Conservation (phyloP, 2,888 invertebrate species). For the Cephus runcator region DNA sequence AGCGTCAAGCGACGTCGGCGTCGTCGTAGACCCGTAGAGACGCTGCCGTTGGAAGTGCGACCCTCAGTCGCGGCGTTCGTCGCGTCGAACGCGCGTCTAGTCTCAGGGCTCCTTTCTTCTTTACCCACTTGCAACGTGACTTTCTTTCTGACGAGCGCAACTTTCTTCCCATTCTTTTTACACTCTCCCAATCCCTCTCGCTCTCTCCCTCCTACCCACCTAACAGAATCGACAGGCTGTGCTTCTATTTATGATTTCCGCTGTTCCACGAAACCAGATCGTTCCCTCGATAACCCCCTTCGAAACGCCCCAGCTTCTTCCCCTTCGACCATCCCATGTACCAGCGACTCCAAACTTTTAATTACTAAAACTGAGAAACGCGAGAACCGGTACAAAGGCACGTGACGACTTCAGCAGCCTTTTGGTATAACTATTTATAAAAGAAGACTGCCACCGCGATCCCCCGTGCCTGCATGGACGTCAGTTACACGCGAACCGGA, state of each 20-base stretch:
- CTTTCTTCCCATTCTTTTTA: background rate
- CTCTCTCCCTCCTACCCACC: background rate
- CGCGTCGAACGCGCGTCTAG: constrained; percentile 2
- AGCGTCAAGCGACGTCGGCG: constrained; percentile 24
- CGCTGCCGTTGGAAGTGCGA: background rate
- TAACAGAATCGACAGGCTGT: background rate
- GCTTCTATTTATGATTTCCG: background rate
- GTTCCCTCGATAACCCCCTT: background rate
- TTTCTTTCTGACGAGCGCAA: background rate
- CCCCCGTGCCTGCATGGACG: background rate
- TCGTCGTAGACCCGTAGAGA: constrained; percentile 13
- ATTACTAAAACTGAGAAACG: background rate
- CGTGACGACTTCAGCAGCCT: background rate
- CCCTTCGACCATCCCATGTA: background rate
- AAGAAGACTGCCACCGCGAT: background rate
- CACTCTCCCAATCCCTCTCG: background rate
- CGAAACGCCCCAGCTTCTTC: background rate
- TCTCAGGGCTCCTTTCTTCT: constrained; percentile 8
- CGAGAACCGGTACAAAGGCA: background rate
- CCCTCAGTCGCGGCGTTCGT: constrained; percentile 8
- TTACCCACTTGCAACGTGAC: constrained; percentile 6
- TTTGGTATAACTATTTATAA: background rate
- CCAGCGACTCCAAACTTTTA: background rate
- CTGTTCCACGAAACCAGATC: background rate
- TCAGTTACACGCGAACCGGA: background rate